Percentiles rank a stretch among this genome's conserved stretches.
Conservation (phyloP, 2,888 invertebrate genomes). For the Diloba caeruleocephala region DNA sequence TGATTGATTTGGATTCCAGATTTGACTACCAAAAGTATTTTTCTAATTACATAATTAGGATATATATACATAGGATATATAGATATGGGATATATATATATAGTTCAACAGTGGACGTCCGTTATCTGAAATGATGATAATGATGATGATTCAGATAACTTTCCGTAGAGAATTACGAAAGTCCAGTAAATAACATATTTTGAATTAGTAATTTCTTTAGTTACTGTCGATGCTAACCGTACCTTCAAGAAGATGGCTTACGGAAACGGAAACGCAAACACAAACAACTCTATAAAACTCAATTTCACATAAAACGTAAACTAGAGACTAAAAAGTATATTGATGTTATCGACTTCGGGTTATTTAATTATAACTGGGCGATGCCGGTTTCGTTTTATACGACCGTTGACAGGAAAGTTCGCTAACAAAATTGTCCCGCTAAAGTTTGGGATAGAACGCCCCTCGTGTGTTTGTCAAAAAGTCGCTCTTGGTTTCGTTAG, state of each 20-base stretch:
- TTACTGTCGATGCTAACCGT: too few relatives aligned
- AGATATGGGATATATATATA: too few relatives aligned
- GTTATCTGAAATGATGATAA: too few relatives aligned
- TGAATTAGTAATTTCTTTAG: too few relatives aligned
- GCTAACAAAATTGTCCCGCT: conserved; percentile 69
- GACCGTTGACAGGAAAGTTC: conserved; percentile 68
- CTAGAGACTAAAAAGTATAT: conserved; percentile 42
- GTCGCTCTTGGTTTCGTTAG: conserved; percentile 71
- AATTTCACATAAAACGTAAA: conserved; percentile 40
- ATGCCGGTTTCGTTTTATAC: conserved; percentile 67
- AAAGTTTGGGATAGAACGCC: conserved; percentile 61
- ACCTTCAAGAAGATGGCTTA: conserved; percentile 14
- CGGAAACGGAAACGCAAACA: conserved; percentile 11
- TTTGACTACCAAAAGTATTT: too few relatives aligned
- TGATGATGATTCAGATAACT: too few relatives aligned
- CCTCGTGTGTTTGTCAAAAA: conserved; percentile 76
- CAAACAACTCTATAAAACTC: conserved; percentile 39
- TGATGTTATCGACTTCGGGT: conserved; percentile 53
- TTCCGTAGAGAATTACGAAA: too few relatives aligned
- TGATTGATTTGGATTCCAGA: too few relatives aligned
- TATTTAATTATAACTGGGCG: conserved; percentile 66
- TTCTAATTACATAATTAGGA: too few relatives aligned
- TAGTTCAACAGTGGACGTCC: too few relatives aligned
- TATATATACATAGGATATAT: too few relatives aligned
- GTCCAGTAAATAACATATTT: too few relatives aligned